Conservation (phyloP, 2,113 vertebrate species). For the Oostethus manadensis region DNA sequence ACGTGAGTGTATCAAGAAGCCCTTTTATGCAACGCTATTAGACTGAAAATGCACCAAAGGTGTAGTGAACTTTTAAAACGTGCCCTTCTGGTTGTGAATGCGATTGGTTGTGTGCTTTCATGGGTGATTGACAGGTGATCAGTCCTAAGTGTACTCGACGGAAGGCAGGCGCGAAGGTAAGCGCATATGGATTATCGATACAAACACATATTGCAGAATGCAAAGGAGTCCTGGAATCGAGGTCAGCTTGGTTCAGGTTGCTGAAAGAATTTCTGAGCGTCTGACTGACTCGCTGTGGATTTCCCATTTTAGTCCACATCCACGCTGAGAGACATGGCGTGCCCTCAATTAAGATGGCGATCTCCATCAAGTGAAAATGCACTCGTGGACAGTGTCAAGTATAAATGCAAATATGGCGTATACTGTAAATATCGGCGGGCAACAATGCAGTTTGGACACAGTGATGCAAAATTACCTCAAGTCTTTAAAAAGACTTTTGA, state of each 20-base stretch:
- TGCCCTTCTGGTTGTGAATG: too few relatives aligned
- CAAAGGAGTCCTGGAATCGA: background rate
- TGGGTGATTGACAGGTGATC: background rate
- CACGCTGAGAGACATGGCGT: background rate
- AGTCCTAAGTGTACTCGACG: background rate
- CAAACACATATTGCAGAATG: background rate
- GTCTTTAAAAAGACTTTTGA: too few relatives aligned
- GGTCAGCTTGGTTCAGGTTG: conserved; percentile 3
- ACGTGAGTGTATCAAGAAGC: too few relatives aligned
- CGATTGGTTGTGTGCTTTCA: background rate
- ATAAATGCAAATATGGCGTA: background rate
- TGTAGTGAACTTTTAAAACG: too few relatives aligned
- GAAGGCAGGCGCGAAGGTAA: background rate
- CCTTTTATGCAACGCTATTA: too few relatives aligned
- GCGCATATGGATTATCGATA: background rate
- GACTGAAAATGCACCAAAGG: too few relatives aligned
- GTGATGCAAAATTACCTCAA: background rate
- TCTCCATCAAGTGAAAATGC: conserved; percentile 4
- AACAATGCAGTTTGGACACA: background rate
- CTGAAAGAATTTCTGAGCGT: background rate
- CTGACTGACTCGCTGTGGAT: background rate
- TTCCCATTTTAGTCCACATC: conserved; percentile 2
- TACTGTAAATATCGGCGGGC: background rate
- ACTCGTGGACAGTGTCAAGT: conserved; percentile 3
- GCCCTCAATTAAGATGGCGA: conserved; percentile 10